Conservation (phyloP, 2,113 vertebrate species). For the Myotis yumanensis region DNA sequence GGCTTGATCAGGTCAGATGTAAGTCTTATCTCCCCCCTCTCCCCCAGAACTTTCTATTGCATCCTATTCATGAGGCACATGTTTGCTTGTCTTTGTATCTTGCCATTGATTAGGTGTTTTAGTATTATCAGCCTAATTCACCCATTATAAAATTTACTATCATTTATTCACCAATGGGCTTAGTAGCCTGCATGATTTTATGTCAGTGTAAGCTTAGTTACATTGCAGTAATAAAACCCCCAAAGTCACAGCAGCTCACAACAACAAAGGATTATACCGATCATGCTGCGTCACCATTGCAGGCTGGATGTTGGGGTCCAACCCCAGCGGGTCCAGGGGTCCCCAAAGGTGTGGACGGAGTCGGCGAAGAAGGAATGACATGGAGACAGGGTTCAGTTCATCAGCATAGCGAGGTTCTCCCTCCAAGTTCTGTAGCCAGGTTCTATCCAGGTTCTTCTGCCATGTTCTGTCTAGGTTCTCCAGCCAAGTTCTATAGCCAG, state of each 20-base stretch:
- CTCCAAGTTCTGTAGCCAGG: too few species aligned
- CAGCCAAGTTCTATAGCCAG: too few species aligned
- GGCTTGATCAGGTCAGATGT: not conserved
- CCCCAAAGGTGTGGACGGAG: too few species aligned
- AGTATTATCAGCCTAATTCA: not conserved
- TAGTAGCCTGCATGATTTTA: not conserved
- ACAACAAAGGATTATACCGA: not conserved
- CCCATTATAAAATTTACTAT: not conserved
- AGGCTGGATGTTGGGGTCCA: too few species aligned
- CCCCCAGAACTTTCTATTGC: not conserved
- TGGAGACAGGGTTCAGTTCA: too few species aligned
- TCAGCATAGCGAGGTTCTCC: too few species aligned
- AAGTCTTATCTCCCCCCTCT: fast-evolving
- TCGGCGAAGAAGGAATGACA: too few species aligned
- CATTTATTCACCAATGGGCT: not conserved
- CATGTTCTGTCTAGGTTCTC: too few species aligned
- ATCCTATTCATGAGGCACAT: not conserved
- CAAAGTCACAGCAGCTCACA: not conserved
- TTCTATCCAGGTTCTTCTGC: too few species aligned
- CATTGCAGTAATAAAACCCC: not conserved
- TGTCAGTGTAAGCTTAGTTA: not conserved
- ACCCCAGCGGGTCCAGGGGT: too few species aligned
- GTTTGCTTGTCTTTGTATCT: not conserved
- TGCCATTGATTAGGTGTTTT: not conserved
- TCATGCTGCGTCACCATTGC: fast-evolving